Evolutionary conservation across 2,113 vertebrate species (phyloP).

Genomic region (Recurvirostra avosetta): DNA sequence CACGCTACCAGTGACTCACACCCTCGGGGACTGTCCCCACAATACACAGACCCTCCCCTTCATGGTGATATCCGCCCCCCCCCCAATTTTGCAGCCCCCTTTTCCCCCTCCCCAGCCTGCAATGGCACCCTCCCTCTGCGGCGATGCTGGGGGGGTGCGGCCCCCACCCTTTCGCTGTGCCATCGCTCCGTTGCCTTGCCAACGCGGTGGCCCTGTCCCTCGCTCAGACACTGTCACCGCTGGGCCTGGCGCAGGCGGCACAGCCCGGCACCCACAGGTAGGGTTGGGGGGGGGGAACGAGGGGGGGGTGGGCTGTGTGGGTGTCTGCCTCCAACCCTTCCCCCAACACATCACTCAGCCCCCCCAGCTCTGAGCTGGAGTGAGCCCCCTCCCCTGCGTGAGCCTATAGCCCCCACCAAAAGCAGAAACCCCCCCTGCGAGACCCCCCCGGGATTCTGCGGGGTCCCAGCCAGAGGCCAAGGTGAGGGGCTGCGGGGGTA

Average conservation of each 20-base stretch:
- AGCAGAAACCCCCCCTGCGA: too few species aligned
- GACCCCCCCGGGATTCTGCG: neutral
- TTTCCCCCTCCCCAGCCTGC: neutral
- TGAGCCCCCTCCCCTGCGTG: too few species aligned
- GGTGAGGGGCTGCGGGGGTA: neutral
- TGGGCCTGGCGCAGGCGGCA: neutral
- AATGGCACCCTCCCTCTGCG: neutral
- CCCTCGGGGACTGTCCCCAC: neutral
- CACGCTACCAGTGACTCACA: too few species aligned
- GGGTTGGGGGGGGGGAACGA: too few species aligned
- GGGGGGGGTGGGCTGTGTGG: too few species aligned
- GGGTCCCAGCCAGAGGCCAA: neutral
- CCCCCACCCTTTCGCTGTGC: neutral
- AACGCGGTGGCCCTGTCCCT: neutral
- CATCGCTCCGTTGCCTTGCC: constrained; percentile 8
- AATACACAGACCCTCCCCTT: accelerated
- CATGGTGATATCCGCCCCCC: accelerated
- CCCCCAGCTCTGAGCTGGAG: too few species aligned
- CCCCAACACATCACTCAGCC: too few species aligned
- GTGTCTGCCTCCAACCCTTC: too few species aligned
- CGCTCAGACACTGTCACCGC: neutral
- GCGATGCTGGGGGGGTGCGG: neutral
- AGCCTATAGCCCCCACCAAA: too few species aligned
- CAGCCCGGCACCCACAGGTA: too few species aligned
- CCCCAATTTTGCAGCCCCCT: neutral